phyloP scores from a whole-genome alignment of 2,113 vertebrate species.

The Austrofundulus limnaeus region DNA sequence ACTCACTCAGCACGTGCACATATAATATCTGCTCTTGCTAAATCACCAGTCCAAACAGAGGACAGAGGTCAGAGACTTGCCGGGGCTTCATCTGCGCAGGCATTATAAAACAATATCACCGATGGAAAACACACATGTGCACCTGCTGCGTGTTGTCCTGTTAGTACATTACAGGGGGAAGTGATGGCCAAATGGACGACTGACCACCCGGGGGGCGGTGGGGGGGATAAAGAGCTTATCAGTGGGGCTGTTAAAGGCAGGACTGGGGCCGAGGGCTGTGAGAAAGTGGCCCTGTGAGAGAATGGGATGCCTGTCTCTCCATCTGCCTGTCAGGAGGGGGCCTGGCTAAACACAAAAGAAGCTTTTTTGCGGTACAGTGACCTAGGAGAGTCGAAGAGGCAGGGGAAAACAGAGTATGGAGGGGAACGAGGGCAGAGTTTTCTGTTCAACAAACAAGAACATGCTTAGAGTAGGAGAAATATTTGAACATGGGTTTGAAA shows the following conservation, averaged over 20 bases:
- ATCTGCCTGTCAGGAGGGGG: conserved; percentile 64
- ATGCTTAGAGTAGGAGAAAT: neutral
- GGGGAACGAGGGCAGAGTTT: conserved; percentile 8
- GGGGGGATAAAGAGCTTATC: conserved; percentile 27
- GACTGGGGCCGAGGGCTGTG: conserved; percentile 60
- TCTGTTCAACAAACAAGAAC: neutral
- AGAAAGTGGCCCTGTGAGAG: conserved; percentile 70
- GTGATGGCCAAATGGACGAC: conserved; percentile 11
- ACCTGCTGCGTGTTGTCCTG: conserved; percentile 37
- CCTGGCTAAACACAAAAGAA: conserved; percentile 58
- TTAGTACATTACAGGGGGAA: conserved; percentile 45
- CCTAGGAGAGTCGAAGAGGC: conserved; percentile 34
- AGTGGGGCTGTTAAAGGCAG: conserved; percentile 26
- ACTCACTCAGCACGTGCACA: conserved; percentile 28
- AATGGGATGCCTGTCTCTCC: conserved; percentile 58
- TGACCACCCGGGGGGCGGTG: conserved; percentile 23
- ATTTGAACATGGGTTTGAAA: neutral
- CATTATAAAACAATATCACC: conserved; percentile 32
- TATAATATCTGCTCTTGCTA: conserved; percentile 21
- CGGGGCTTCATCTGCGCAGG: conserved; percentile 6
- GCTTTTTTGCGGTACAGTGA: conserved; percentile 72
- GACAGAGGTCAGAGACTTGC: conserved; percentile 45
- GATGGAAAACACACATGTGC: conserved; percentile 18
- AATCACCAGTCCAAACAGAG: conserved; percentile 31
- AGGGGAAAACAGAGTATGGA: neutral